A percentile compares a stretch with the other conserved stretches of the same genome.
Evolutionary conservation across 2,797 vertebrate species (phyloP).

Genomic region (Champsocephalus esox): DNA sequence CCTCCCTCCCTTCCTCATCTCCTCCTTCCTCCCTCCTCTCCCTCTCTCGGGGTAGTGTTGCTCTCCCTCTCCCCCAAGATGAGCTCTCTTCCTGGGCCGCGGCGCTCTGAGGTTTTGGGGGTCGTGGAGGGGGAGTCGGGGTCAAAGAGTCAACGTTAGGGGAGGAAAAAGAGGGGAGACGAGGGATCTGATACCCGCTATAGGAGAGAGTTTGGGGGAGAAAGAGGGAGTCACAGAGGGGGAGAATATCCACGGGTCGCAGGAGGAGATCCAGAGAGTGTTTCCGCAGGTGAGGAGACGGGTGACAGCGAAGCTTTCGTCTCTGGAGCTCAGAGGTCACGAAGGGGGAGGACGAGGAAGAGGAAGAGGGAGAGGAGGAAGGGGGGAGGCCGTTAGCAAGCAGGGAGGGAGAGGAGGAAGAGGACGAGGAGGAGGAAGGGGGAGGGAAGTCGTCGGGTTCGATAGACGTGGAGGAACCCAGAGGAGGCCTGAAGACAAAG

Average conservation of each 20-base stretch:
- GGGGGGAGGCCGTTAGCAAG: conserved; percentile 33
- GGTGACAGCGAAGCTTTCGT: conserved; percentile 56
- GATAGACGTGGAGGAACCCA: conserved; percentile 65
- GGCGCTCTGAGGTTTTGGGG: conserved; percentile 62
- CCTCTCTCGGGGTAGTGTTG: conserved; percentile 23
- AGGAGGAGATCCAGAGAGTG: conserved; percentile 76
- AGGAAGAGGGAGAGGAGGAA: not conserved
- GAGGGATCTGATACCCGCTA: conserved; percentile 71
- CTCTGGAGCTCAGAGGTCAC: conserved; percentile 45
- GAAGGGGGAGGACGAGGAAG: conserved; percentile 30
- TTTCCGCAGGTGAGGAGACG: conserved; percentile 75
- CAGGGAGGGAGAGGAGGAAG: conserved; percentile 66
- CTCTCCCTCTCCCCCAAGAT: not conserved
- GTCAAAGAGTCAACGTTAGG: conserved; percentile 61
- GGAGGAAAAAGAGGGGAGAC: conserved; percentile 59
- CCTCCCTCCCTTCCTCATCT: conserved; percentile 30
- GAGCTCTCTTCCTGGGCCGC: conserved; percentile 37
- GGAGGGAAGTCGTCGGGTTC: conserved; percentile 77
- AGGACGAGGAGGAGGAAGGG: conserved; percentile 73
- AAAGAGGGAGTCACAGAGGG: not conserved
- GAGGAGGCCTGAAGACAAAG: conserved; percentile 57
- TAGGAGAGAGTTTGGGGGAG: not conserved
- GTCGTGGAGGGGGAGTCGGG: conserved; percentile 71
- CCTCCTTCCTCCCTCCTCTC: not conserved
- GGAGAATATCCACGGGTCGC: conserved; percentile 45